A percentile compares a stretch with the other conserved stretches of the same genome.
Evolutionary conservation across 2,888 invertebrate species (phyloP).

Genomic region (Galerucella pusilla): DNA sequence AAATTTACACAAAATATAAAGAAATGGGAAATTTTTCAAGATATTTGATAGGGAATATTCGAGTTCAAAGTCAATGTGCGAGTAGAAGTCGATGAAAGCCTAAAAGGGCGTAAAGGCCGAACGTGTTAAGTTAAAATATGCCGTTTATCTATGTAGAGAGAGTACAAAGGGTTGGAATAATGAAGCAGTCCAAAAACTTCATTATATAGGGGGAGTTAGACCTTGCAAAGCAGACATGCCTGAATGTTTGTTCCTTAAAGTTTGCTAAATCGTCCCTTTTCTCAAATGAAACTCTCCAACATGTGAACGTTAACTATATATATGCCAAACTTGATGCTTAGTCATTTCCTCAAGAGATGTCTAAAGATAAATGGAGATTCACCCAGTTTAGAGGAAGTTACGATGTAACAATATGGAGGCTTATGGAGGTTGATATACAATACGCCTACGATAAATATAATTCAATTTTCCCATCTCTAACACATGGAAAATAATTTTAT

Average conservation of each 20-base stretch:
- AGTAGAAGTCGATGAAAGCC: conserved; percentile 3
- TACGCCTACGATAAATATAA: no score
- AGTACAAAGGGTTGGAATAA: conserved; percentile 22
- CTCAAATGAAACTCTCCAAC: conserved; percentile 9
- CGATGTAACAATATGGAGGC: background rate
- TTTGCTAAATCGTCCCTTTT: conserved; percentile 18
- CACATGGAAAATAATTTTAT: no score
- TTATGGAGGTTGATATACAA: no score
- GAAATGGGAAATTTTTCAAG: background rate
- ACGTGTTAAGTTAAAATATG: conserved; percentile 22
- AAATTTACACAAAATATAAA: background rate
- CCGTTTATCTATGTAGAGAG: conserved; percentile 27
- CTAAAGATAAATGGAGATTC: background rate
- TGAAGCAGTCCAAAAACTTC: conserved; percentile 26
- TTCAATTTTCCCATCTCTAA: no score
- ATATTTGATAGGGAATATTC: background rate
- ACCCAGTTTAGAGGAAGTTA: background rate
- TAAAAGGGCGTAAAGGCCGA: conserved; percentile 12
- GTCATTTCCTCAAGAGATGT: background rate
- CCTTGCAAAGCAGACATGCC: conserved; percentile 14
- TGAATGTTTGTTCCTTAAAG: conserved; percentile 17
- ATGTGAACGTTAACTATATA: background rate
- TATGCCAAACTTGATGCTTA: background rate
- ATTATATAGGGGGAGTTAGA: conserved; percentile 1
- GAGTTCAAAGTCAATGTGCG: background rate